A percentile compares a stretch with the other conserved stretches of the same genome.
phyloP scores from a whole-genome alignment of 2,797 vertebrate genomes.

The Naso thynnoides region DNA sequence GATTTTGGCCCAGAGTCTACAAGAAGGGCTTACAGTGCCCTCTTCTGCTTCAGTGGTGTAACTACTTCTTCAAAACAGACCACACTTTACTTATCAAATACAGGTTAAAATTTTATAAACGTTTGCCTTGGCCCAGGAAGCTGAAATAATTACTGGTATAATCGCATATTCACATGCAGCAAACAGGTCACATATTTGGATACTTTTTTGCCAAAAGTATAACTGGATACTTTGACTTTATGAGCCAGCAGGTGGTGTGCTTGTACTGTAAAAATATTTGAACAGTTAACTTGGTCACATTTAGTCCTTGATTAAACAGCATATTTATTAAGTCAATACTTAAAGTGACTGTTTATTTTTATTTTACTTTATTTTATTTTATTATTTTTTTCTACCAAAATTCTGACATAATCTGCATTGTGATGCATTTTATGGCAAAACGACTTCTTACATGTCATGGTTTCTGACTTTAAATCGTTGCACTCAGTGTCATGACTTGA shows the following conservation, averaged over 20 bases:
- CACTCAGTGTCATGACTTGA: too few relatives aligned
- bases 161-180: not conserved
- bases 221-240: not conserved
- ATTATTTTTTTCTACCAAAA: too few relatives aligned
- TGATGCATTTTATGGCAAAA: too few relatives aligned
- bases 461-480: too few relatives aligned
- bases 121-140: not conserved
- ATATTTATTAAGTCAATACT: too few relatives aligned
- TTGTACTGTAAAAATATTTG: not conserved
- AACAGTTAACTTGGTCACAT: too few relatives aligned
- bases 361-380: too few relatives aligned
- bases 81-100: not conserved
- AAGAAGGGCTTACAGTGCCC: slow-evolving; percentile 46
- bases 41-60: slow-evolving; percentile 41
- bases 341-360: too few relatives aligned
- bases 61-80: not conserved
- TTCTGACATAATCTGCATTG: too few relatives aligned
- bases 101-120: not conserved
- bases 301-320: too few relatives aligned
- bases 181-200: not conserved
- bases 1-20: slow-evolving; percentile 10
- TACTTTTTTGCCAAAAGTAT: too few relatives aligned
- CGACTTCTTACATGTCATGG: too few relatives aligned
- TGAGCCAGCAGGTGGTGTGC: not conserved
- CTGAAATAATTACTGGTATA: not conserved